Conservation (phyloP, 1,140 invertebrate genomes). For the Conus betulinus region DNA sequence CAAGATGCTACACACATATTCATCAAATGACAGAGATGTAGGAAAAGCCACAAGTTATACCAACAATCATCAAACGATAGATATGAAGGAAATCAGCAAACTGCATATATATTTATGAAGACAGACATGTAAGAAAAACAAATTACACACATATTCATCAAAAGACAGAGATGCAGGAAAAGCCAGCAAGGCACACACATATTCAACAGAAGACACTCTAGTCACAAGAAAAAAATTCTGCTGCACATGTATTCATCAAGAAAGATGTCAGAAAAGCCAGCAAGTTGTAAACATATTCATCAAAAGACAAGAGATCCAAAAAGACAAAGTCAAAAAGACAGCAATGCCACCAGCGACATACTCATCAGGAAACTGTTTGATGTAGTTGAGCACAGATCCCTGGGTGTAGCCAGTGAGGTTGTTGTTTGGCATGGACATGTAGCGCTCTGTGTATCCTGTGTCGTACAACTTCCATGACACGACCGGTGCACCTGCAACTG, state of each 20-base stretch:
- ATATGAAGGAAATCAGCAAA: too few species aligned
- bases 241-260: background rate
- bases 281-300: background rate
- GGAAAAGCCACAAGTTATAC: too few species aligned
- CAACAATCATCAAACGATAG: too few species aligned
- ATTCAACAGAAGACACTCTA: background rate
- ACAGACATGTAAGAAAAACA: too few species aligned
- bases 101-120: too few species aligned
- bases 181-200: too few species aligned
- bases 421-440: slow-evolving; percentile 93
- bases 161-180: too few species aligned
- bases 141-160: too few species aligned
- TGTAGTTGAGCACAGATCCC: slow-evolving; percentile 69
- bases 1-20: too few species aligned
- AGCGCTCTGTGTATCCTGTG: slow-evolving; percentile 95
- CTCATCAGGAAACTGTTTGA: slow-evolving; percentile 68
- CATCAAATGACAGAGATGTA: too few species aligned
- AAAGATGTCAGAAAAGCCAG: background rate
- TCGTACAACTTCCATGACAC: slow-evolving; percentile 95
- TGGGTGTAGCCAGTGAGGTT: slow-evolving; percentile 87
- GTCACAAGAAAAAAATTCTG: background rate
- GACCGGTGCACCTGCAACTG: slow-evolving; percentile 97
- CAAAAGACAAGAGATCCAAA: background rate
- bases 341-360: background rate
- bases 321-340: background rate